Evolutionary conservation across 2,797 vertebrate genomes (phyloP).

Genomic region (Eulemur coronatus): DNA sequence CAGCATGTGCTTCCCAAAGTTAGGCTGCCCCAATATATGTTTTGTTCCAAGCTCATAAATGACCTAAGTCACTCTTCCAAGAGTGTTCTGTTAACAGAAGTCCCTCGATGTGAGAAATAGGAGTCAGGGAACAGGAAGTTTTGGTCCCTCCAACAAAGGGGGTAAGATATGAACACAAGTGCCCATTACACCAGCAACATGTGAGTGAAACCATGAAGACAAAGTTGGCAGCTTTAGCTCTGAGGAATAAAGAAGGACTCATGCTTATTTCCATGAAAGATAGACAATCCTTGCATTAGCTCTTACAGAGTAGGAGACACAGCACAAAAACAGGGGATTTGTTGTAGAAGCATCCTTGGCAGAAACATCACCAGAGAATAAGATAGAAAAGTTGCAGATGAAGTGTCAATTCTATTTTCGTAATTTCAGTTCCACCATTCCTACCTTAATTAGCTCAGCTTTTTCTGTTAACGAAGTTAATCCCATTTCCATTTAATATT

Average conservation of each 20-base stretch:
- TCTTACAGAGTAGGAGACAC: not conserved
- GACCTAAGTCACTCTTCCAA: not conserved
- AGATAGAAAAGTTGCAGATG: not conserved
- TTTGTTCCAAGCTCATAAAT: not conserved
- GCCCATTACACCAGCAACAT: not conserved
- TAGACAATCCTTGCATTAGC: not conserved
- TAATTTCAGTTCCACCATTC: not conserved
- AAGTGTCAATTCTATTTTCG: not conserved
- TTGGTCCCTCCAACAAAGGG: not conserved
- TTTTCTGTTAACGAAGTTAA: not conserved
- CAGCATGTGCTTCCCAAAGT: not conserved
- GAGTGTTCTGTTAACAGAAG: not conserved
- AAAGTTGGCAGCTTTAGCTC: not conserved
- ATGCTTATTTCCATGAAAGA: not conserved
- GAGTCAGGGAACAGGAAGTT: not conserved
- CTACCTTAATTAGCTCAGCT: not conserved
- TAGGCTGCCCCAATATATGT: not conserved
- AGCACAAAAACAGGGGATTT: not conserved
- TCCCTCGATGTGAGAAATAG: not conserved
- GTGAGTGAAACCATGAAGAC: not conserved
- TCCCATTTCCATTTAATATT: not conserved
- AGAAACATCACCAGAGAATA: not conserved
- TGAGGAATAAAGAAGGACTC: not conserved
- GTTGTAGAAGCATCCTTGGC: not conserved
- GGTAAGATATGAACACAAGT: not conserved